These are phyloP conservation scores for Antigone vipio DNA, from an alignment of 2,113 vertebrate species.

Conservation along the genomic window DNA sequence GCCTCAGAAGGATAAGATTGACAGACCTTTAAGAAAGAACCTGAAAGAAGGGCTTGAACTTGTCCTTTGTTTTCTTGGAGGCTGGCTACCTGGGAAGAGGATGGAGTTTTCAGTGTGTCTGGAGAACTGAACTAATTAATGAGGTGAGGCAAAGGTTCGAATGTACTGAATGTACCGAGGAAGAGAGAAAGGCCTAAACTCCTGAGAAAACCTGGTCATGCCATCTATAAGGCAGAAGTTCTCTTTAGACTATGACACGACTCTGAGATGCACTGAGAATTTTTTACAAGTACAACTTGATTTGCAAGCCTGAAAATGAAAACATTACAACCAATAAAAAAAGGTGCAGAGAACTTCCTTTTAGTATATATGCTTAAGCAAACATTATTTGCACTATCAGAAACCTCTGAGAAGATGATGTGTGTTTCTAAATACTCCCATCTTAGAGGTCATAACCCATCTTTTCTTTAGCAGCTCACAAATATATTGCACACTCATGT, in stretches of 20 bases:
- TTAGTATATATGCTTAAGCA: background rate
- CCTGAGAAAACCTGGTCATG: background rate
- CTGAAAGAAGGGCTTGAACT: conserved; percentile 39
- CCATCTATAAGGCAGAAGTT: background rate
- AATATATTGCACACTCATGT: background rate
- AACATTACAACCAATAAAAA: background rate
- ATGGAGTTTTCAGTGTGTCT: background rate
- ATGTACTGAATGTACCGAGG: background rate
- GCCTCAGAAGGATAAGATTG: conserved; percentile 39
- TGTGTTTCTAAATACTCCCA: background rate
- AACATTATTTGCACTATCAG: background rate
- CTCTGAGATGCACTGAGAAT: background rate
- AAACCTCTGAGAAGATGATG: background rate
- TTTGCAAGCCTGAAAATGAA: background rate
- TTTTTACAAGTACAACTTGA: background rate
- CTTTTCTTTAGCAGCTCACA: background rate
- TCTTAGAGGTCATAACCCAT: background rate
- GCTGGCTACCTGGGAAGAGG: background rate
- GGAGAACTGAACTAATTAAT: conserved; percentile 46
- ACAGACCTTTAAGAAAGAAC: conserved; percentile 40
- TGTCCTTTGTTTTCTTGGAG: conserved; percentile 44
- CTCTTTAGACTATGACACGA: background rate
- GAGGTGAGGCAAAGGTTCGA: conserved; percentile 25
- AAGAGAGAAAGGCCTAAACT: conserved; percentile 11
- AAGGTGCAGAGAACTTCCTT: background rate